phyloP scores from a whole-genome alignment of 2,113 vertebrate genomes.

The Oplegnathus fasciatus region DNA sequence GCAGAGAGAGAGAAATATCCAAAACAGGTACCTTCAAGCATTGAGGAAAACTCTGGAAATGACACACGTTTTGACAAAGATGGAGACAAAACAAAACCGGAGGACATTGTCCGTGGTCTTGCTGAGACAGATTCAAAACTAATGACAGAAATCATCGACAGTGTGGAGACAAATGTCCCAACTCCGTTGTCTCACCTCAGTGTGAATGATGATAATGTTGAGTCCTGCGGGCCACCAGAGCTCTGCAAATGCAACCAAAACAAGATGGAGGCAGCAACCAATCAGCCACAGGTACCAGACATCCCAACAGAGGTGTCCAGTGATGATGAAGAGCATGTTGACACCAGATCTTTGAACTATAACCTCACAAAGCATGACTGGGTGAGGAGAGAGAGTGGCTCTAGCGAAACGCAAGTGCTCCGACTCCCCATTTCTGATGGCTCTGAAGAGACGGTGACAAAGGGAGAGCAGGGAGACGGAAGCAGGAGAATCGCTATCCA shows the following conservation, averaged over 20 bases:
- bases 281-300: conserved; percentile 6
- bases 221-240: conserved; percentile 3
- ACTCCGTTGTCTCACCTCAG: not conserved
- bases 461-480: conserved; percentile 24
- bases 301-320: conserved; percentile 4
- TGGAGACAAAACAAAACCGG: not conserved
- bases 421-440: conserved; percentile 4
- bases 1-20: conserved; percentile 1
- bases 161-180: not conserved
- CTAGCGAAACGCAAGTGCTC: conserved; percentile 6
- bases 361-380: conserved; percentile 40
- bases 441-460: conserved; percentile 10
- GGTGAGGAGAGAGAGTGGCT: conserved; percentile 56
- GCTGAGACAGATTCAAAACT: conserved; percentile 18
- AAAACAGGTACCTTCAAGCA: conserved; percentile 10
- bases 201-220: not conserved
- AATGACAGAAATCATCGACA: not conserved
- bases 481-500: conserved; percentile 60
- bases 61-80: conserved; percentile 1
- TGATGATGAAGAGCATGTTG: conserved; percentile 24
- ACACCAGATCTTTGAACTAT: conserved; percentile 45
- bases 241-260: conserved; percentile 26
- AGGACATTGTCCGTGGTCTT: conserved; percentile 15
- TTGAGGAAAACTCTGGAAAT: conserved; percentile 23
- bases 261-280: not conserved